A percentile compares a stretch with the other conserved stretches of the same genome.
Conservation (phyloP, 2,113 vertebrate genomes). For the Rutilus rutilus region DNA sequence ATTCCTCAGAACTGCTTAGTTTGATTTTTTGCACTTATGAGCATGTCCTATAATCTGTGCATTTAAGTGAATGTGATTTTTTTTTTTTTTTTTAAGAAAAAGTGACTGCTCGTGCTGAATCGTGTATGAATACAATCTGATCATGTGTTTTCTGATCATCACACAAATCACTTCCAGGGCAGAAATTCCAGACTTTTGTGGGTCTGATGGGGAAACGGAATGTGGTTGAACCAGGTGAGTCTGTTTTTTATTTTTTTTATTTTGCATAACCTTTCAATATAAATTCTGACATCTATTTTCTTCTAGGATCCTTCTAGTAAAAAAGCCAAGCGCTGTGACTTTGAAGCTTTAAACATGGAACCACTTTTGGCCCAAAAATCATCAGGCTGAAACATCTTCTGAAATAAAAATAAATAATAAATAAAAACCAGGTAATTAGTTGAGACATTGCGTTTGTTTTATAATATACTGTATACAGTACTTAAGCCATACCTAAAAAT, state of each 20-base stretch:
- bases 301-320: constrained; percentile 12
- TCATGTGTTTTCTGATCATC: background rate
- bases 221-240: background rate
- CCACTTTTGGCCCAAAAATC: background rate
- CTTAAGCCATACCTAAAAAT: background rate
- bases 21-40: background rate
- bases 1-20: background rate
- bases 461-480: background rate
- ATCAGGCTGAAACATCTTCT: background rate
- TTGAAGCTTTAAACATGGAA: background rate
- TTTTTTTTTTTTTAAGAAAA: background rate
- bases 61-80: background rate
- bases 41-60: background rate
- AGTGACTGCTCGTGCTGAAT: background rate
- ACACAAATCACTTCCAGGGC: constrained; percentile 73
- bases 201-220: constrained; percentile 91
- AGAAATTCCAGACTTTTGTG: constrained; percentile 88
- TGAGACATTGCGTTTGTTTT: background rate
- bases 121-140: background rate
- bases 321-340: background rate
- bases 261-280: background rate
- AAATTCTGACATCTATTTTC: background rate
- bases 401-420: background rate
- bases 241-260: background rate
- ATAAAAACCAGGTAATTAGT: background rate